Conservation (phyloP, 2,888 invertebrate species). For the Drosophila nigricruria region DNA sequence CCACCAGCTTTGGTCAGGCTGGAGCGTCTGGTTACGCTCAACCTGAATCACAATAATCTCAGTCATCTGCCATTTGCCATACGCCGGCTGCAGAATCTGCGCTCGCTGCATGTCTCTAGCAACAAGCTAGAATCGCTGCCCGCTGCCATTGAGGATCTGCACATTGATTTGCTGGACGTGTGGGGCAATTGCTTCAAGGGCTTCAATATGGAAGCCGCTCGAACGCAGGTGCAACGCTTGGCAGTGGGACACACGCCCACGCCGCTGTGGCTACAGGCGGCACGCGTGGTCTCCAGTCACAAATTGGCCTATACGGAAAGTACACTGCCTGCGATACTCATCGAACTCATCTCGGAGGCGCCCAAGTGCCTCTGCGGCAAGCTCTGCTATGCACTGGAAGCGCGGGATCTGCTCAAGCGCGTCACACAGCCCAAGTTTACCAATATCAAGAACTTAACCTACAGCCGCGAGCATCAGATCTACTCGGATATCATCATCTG, state of each 20-base stretch:
- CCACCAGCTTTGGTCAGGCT: conserved; percentile 89
- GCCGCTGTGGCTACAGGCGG: conserved; percentile 82
- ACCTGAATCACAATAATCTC: conserved; percentile 88
- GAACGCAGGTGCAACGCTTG: conserved; percentile 26
- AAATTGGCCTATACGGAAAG: conserved; percentile 71
- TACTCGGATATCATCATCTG: conserved; percentile 83
- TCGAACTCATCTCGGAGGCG: conserved; percentile 81
- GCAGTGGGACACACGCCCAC: conserved; percentile 28
- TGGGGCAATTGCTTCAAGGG: conserved; percentile 81
- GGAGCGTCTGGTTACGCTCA: conserved; percentile 87
- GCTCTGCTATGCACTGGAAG: conserved; percentile 75
- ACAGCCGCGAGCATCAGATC: conserved; percentile 83
- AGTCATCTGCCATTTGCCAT: conserved; percentile 88
- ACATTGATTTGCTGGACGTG: conserved; percentile 81
- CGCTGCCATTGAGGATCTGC: conserved; percentile 79
- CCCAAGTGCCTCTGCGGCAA: conserved; percentile 83
- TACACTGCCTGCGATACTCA: conserved; percentile 78
- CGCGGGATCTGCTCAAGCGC: conserved; percentile 72
- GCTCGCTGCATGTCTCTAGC: conserved; percentile 80
- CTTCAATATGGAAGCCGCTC: conserved; percentile 55
- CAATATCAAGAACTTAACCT: conserved; percentile 82
- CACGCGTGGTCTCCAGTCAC: conserved; percentile 67
- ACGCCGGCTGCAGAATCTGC: conserved; percentile 86
- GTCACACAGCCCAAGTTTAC: conserved; percentile 79
- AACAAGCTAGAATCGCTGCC: conserved; percentile 83